phyloP scores from a whole-genome alignment of 23 tunicate genomes.

The Aplidium turbinatum region DNA sequence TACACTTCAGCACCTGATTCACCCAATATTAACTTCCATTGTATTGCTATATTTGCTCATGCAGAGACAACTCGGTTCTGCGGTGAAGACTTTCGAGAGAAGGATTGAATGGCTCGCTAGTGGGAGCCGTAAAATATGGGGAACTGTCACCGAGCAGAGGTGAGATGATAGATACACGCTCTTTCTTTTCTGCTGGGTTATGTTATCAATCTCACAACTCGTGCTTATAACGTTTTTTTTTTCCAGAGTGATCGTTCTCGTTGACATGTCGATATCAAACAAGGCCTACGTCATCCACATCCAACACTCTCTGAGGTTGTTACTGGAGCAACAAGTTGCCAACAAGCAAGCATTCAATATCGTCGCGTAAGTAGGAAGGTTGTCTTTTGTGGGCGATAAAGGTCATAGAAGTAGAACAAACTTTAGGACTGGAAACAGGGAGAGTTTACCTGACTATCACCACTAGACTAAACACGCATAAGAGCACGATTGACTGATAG shows the following conservation, averaged over 20 bases:
- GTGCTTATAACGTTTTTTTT: not conserved
- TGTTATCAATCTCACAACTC: not conserved
- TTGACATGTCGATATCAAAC: conserved; percentile 85
- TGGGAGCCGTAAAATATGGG: conserved; percentile 91
- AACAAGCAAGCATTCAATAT: conserved; percentile 96
- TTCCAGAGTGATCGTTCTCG: conserved; percentile 59
- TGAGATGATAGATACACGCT: not conserved
- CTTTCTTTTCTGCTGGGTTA: not conserved
- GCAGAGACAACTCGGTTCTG: conserved; percentile 68
- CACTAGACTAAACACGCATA: too few species aligned
- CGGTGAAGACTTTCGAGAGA: conserved; percentile 68
- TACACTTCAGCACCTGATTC: too few species aligned
- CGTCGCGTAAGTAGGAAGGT: conserved; percentile 61
- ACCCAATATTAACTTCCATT: too few species aligned
- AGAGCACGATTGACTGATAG: too few species aligned
- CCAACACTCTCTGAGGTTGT: conserved; percentile 75
- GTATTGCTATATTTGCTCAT: too few species aligned
- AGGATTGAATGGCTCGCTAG: conserved; percentile 88
- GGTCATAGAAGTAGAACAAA: conserved; percentile 2
- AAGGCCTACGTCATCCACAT: conserved; percentile 75
- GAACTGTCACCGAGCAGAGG: conserved; percentile 86
- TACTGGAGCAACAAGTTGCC: conserved; percentile 78
- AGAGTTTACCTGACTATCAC: too few species aligned
- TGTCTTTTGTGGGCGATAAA: not conserved
- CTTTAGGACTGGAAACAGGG: too few species aligned